Evolutionary conservation across 2,797 vertebrate species (phyloP).

Genomic region (Cercopithecus hamlyni): DNA sequence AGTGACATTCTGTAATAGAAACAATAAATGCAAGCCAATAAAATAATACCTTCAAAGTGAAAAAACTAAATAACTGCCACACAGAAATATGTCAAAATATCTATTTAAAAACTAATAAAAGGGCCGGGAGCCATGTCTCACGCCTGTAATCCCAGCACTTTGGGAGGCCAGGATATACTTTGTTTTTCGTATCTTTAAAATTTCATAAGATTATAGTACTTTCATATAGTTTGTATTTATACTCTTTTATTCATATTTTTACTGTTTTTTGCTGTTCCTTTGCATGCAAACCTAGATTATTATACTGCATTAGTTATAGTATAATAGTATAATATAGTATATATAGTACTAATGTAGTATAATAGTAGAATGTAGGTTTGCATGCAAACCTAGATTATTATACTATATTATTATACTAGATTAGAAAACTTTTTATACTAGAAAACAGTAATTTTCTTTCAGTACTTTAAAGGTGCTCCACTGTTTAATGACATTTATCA

Average conservation of each 20-base stretch:
- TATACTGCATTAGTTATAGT: too few species aligned
- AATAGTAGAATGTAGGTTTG: too few species aligned
- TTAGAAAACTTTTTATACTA: too few species aligned
- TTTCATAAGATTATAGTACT: not conserved
- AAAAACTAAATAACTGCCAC: not conserved
- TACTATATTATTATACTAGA: too few species aligned
- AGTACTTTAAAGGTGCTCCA: not conserved
- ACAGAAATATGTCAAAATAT: not conserved
- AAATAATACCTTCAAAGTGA: not conserved
- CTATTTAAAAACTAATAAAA: not conserved
- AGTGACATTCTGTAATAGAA: not conserved
- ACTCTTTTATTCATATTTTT: not conserved
- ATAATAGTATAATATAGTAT: too few species aligned
- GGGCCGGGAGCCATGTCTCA: too few species aligned
- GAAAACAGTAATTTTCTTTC: not conserved
- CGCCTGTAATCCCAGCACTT: too few species aligned
- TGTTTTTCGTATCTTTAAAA: not conserved
- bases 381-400: too few species aligned
- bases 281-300: too few species aligned
- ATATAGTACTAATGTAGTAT: too few species aligned
- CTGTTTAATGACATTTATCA: not conserved
- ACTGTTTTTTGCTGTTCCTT: not conserved
- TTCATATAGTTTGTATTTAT: not conserved
- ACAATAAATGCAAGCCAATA: not conserved
- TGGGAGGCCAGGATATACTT: not conserved